Percentiles rank a stretch among this genome's conserved stretches.
phyloP scores from a whole-genome alignment of 1,140 invertebrate genomes.

The Formica selysi region DNA sequence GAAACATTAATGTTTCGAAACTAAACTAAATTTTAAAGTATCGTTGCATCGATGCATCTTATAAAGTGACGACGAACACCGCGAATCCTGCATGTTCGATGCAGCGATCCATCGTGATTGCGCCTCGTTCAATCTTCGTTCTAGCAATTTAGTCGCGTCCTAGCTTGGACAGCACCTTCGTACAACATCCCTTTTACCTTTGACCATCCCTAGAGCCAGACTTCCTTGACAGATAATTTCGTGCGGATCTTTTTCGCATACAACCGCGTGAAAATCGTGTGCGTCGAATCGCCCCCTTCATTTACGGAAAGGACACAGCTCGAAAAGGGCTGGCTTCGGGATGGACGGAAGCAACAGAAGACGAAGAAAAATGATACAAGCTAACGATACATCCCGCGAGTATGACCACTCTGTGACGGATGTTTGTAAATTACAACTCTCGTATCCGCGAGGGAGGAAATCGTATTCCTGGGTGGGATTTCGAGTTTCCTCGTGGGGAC shows the following conservation, averaged over 20 bases:
- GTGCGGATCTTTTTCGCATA: slow-evolving; percentile 59
- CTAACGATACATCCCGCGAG: slow-evolving; percentile 60
- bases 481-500: slow-evolving; percentile 34
- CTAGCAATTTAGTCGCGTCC: slow-evolving; percentile 43
- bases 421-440: slow-evolving; percentile 60
- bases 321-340: slow-evolving; percentile 9
- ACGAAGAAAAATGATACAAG: slow-evolving; percentile 70
- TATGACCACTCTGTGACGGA: slow-evolving; percentile 59
- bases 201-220: not conserved
- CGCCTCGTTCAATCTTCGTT: slow-evolving; percentile 62
- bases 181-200: slow-evolving; percentile 28
- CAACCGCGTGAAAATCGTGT: slow-evolving; percentile 58
- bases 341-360: slow-evolving; percentile 24
- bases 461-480: slow-evolving; percentile 50
- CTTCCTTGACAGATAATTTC: slow-evolving; percentile 67
- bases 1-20: not conserved
- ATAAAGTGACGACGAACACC: not conserved
- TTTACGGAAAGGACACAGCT: slow-evolving; percentile 58
- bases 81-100: not conserved
- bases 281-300: slow-evolving; percentile 37
- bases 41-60: slow-evolving; percentile 34
- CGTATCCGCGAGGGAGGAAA: slow-evolving; percentile 45
- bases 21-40: slow-evolving; percentile 31
- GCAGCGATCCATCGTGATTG: slow-evolving; percentile 45
- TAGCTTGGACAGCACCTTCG: not conserved